Evolutionary conservation across 2,888 invertebrate genomes (phyloP).

Genomic region (Scotopteryx bipunctaria): DNA sequence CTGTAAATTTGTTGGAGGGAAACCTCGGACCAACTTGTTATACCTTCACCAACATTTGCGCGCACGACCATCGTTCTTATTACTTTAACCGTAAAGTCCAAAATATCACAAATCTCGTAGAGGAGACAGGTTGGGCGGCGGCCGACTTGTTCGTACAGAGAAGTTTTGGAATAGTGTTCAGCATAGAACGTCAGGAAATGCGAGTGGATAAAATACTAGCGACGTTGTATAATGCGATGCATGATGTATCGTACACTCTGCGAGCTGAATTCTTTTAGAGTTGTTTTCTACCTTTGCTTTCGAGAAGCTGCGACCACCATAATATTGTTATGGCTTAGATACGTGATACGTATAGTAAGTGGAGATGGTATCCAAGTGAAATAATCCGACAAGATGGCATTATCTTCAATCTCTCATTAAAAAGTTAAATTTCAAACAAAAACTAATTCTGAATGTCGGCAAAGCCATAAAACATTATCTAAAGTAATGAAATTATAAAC

Average conservation of each 20-base stretch:
- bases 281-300: slow-evolving; percentile 8
- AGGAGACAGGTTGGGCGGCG: slow-evolving; percentile 21
- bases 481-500: slow-evolving; percentile 46
- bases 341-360: too few species aligned
- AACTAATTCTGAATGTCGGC: slow-evolving; percentile 5
- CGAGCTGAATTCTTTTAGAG: slow-evolving; percentile 38
- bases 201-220: slow-evolving; percentile 47
- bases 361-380: neutral
- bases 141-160: slow-evolving; percentile 43
- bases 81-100: slow-evolving; percentile 13
- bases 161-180: slow-evolving; percentile 53
- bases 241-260: slow-evolving; percentile 47
- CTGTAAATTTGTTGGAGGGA: slow-evolving; percentile 48
- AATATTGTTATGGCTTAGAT: neutral
- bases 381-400: neutral
- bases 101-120: slow-evolving; percentile 10
- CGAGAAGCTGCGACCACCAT: neutral
- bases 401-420: neutral
- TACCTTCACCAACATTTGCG: slow-evolving; percentile 36
- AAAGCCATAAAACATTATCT: slow-evolving; percentile 33
- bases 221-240: slow-evolving; percentile 48
- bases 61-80: slow-evolving; percentile 24
- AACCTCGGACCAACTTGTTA: slow-evolving; percentile 51
- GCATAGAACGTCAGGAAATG: slow-evolving; percentile 50
- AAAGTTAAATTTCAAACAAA: slow-evolving; percentile 3